Percentiles rank a stretch among this genome's conserved stretches.
These are phyloP conservation scores for Brachymystax lenok DNA, from an alignment of 2,797 vertebrate genomes.

Conservation along the genomic window DNA sequence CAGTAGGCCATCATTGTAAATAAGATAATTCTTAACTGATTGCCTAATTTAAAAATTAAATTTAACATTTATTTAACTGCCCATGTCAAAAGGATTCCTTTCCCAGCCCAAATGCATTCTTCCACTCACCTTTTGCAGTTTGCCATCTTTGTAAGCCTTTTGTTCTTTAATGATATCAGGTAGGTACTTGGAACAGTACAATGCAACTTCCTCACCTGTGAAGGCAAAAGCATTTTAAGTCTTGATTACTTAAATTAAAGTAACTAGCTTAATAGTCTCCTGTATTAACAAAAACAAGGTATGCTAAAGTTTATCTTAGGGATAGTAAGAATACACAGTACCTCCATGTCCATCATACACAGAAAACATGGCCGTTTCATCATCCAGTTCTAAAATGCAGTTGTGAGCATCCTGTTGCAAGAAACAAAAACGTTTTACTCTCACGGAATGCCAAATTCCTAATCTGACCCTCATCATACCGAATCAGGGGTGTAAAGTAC, in stretches of 20 bases:
- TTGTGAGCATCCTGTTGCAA: constrained; percentile 92
- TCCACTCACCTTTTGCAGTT: constrained; percentile 90
- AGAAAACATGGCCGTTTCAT: constrained; percentile 95
- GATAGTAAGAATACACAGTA: constrained; percentile 56
- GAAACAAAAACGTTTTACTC: neutral
- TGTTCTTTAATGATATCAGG: constrained; percentile 96
- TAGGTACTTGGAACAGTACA: constrained; percentile 98
- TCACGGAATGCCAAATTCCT: neutral
- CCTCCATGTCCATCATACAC: constrained; percentile 99
- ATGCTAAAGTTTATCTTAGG: neutral
- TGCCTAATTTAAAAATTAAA: too few species aligned
- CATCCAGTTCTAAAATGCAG: constrained; percentile 93
- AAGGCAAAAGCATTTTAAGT: too few species aligned
- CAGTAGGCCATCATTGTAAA: too few species aligned
- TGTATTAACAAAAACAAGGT: too few species aligned
- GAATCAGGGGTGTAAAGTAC: too few species aligned
- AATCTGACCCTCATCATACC: too few species aligned
- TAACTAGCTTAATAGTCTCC: too few species aligned
- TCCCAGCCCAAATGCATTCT: neutral
- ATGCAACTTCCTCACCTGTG: constrained; percentile 94
- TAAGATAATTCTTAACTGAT: too few species aligned
- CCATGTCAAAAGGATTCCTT: too few species aligned
- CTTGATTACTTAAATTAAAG: neutral
- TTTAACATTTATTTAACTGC: too few species aligned
- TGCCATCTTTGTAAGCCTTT: constrained; percentile 95